Evolutionary conservation across 2,797 vertebrate genomes (phyloP).

Genomic region (Xiphorhynchus erythropygius): DNA sequence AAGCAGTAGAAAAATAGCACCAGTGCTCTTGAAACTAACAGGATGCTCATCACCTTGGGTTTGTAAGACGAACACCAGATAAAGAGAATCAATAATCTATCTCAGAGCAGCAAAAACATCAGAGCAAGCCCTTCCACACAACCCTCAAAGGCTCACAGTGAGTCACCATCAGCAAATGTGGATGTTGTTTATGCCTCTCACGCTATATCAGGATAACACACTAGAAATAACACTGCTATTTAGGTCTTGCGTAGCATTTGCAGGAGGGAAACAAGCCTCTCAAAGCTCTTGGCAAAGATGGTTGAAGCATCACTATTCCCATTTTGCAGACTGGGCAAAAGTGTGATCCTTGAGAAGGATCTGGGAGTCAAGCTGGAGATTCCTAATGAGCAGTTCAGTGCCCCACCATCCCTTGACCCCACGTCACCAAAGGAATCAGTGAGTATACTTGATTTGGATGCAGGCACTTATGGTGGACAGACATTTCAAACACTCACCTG

Average conservation of each 20-base stretch:
- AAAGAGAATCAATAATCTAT: slow-evolving; percentile 70
- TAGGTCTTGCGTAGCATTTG: not conserved
- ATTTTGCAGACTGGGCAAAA: not conserved
- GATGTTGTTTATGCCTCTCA: slow-evolving; percentile 55
- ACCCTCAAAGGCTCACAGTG: slow-evolving; percentile 55
- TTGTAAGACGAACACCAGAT: slow-evolving; percentile 67
- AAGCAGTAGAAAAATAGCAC: slow-evolving; percentile 62
- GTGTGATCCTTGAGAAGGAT: not conserved
- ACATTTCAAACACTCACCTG: not conserved
- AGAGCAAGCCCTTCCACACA: slow-evolving; percentile 58
- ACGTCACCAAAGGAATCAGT: not conserved
- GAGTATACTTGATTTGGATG: not conserved
- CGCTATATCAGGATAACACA: slow-evolving; percentile 25
- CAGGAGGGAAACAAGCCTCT: not conserved
- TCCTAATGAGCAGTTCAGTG: rapidly evolving
- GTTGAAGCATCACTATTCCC: not conserved
- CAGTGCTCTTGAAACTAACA: slow-evolving; percentile 63
- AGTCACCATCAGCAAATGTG: slow-evolving; percentile 50
- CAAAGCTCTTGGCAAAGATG: not conserved
- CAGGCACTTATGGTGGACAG: rapidly evolving
- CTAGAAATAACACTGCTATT: slow-evolving; percentile 52
- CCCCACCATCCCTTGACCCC: too few species aligned
- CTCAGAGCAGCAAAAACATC: slow-evolving; percentile 64
- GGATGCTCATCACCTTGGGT: slow-evolving; percentile 67
- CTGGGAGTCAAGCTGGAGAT: not conserved